phyloP scores from a whole-genome alignment of 2,888 invertebrate genomes.

The Ariolimax columbianus region DNA sequence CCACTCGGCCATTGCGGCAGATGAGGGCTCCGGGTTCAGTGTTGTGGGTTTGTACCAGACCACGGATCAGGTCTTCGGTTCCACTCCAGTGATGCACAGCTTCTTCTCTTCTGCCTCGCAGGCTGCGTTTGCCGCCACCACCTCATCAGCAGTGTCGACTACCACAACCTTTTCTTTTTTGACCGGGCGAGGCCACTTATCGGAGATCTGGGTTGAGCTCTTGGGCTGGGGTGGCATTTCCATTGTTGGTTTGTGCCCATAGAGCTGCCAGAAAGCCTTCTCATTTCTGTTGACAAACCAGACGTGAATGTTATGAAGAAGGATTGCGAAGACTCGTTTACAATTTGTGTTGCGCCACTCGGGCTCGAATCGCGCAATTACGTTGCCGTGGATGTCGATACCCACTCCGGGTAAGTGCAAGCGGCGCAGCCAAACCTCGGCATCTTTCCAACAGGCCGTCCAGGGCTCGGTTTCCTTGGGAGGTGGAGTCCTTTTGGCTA shows the following conservation, averaged over 20 bases:
- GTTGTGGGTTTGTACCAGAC: neutral
- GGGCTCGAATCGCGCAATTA: neutral
- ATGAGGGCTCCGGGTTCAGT: neutral
- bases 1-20: neutral
- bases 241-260: neutral
- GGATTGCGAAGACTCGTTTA: neutral
- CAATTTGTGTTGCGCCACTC: neutral
- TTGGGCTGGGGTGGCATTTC: neutral
- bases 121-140: neutral
- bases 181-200: neutral
- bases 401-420: neutral
- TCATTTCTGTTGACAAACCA: neutral
- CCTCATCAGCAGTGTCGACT: neutral
- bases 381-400: neutral
- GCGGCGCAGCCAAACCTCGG: neutral
- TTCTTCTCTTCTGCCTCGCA: neutral
- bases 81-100: neutral
- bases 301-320: neutral
- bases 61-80: neutral
- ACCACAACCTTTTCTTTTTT: neutral
- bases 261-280: constrained; percentile 6
- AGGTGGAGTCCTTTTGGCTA: neutral
- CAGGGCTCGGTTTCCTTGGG: neutral
- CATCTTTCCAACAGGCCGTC: neutral
- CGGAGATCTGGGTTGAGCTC: neutral